Conservation (phyloP, 2,113 vertebrate genomes). For the Sinocyclocheilus maitianheensis region DNA sequence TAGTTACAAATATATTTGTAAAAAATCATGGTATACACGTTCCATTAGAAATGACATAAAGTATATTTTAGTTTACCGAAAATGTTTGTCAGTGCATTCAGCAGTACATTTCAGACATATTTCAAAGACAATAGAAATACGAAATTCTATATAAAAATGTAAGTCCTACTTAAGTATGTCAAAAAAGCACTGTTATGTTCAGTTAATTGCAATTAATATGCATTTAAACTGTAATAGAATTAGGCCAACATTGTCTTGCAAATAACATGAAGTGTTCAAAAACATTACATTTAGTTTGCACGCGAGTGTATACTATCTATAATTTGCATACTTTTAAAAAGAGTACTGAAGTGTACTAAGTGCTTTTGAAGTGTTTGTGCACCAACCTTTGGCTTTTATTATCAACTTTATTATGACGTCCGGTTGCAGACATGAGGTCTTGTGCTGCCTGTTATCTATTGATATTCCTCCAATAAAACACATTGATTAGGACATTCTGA, state of each 20-base stretch:
- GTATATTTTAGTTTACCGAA: not conserved
- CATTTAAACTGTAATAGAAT: not conserved
- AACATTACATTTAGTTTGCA: not conserved
- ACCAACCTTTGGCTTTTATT: not conserved
- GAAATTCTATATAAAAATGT: not conserved
- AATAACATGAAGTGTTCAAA: not conserved
- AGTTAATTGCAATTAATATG: not conserved
- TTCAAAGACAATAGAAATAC: not conserved
- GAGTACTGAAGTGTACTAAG: not conserved
- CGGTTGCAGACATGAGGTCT: not conserved
- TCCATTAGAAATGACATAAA: not conserved
- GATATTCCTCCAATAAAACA: not conserved
- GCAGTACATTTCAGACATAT: not conserved
- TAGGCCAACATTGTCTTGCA: no score
- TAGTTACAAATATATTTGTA: not conserved
- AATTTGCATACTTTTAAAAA: not conserved
- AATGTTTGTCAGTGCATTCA: no score
- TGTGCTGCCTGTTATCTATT: slow-evolving; percentile 2
- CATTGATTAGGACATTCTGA: not conserved
- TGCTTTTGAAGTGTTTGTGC: not conserved
- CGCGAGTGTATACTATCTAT: no score
- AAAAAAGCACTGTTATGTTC: not conserved
- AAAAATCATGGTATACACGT: not conserved
- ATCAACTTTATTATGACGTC: not conserved
- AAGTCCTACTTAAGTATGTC: not conserved